Evolutionary conservation across 2,113 vertebrate genomes (phyloP).

Genomic region (Lynx canadensis): DNA sequence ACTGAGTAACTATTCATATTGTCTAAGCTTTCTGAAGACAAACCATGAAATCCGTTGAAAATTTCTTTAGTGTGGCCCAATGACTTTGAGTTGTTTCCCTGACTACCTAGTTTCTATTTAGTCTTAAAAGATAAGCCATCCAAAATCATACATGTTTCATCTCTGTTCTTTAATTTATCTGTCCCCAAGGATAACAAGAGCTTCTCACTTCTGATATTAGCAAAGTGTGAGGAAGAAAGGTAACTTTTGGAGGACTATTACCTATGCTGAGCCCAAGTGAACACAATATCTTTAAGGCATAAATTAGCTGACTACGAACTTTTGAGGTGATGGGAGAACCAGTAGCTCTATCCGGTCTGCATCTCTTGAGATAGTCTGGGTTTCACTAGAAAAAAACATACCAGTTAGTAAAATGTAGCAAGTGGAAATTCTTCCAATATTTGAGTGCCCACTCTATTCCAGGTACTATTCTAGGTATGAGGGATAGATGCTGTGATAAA

Average conservation of each 20-base stretch:
- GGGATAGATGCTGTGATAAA: background rate
- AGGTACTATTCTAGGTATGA: background rate
- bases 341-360: background rate
- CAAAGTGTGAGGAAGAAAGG: background rate
- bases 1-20: background rate
- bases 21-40: background rate
- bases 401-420: background rate
- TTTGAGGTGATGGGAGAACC: background rate
- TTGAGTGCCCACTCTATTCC: background rate
- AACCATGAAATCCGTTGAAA: background rate
- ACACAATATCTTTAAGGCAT: background rate
- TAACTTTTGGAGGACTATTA: background rate
- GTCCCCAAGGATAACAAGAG: background rate
- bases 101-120: background rate
- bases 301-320: background rate
- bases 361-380: background rate
- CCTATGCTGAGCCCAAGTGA: background rate
- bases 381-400: background rate
- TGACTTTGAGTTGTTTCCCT: background rate
- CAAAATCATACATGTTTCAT: background rate
- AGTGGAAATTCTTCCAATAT: background rate
- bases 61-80: background rate
- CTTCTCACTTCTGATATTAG: background rate
- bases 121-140: background rate
- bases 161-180: background rate